Conservation (phyloP, 2,113 vertebrate species). For the Rallus limicola region DNA sequence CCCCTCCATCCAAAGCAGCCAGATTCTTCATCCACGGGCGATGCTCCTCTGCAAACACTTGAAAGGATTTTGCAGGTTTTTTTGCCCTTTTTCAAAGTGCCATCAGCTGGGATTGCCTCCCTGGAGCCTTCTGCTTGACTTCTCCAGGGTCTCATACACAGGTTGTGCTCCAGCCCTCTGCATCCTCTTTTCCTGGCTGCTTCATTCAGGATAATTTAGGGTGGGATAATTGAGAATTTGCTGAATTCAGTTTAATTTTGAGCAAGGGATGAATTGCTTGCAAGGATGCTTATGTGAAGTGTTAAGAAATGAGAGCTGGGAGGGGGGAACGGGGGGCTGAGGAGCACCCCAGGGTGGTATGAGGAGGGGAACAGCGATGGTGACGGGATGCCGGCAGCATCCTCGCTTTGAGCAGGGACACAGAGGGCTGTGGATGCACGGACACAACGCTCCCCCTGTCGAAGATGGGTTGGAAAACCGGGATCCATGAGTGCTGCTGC, state of each 20-base stretch:
- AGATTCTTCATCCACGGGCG: fast-evolving
- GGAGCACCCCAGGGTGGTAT: not conserved
- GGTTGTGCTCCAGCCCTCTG: not conserved
- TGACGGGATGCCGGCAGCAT: fast-evolving
- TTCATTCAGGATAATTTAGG: not conserved
- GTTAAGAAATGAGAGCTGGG: not conserved
- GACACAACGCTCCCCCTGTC: not conserved
- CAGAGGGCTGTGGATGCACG: not conserved
- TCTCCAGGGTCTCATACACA: not conserved
- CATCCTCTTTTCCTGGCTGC: not conserved
- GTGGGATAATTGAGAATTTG: too few relatives aligned
- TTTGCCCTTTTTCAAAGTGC: not conserved
- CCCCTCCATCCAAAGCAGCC: not conserved
- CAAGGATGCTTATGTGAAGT: fast-evolving
- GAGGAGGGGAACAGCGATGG: not conserved
- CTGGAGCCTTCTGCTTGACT: not conserved
- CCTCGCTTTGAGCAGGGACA: not conserved
- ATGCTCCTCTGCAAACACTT: not conserved
- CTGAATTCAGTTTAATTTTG: fast-evolving
- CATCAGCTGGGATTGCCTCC: not conserved
- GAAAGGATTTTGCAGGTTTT: not conserved
- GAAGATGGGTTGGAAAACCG: not conserved
- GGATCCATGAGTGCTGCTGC: not conserved
- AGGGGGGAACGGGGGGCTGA: not conserved
- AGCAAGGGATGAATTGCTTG: not conserved